These are phyloP conservation scores for Catagonus wagneri DNA, from an alignment of 2,113 vertebrate species.

Conservation along the genomic window DNA sequence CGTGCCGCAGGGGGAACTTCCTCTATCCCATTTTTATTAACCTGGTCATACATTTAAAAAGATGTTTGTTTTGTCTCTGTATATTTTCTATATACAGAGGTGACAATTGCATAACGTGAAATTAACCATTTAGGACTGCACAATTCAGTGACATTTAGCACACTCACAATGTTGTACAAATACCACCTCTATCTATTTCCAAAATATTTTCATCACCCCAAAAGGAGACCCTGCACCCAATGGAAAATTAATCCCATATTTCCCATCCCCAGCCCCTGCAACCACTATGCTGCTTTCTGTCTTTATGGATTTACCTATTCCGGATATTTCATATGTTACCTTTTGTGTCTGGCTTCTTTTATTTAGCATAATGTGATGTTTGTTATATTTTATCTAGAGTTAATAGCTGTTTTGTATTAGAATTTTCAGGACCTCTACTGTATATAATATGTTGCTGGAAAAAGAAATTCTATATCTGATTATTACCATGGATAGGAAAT, in stretches of 20 bases:
- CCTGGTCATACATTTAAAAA: background rate
- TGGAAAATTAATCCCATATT: background rate
- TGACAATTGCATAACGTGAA: background rate
- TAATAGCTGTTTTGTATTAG: background rate
- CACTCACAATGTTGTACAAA: background rate
- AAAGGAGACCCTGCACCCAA: background rate
- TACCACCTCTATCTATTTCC: background rate
- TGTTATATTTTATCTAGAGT: constrained; percentile 32
- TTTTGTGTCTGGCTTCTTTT: constrained; percentile 13
- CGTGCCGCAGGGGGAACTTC: too few species aligned
- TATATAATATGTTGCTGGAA: constrained; percentile 6
- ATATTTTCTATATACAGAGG: background rate
- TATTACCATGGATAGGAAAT: constrained; percentile 48
- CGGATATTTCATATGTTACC: background rate
- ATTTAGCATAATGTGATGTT: background rate
- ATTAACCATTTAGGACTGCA: constrained; percentile 4
- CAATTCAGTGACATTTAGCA: background rate
- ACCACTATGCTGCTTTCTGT: background rate
- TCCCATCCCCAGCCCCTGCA: background rate
- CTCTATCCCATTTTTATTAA: too few species aligned
- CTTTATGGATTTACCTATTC: constrained; percentile 15
- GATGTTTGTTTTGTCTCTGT: background rate
- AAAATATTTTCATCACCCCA: background rate
- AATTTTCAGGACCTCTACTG: background rate
- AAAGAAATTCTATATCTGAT: constrained; percentile 27